Evolutionary conservation across 2,888 invertebrate species (phyloP).

Genomic region (Gibbula magus): DNA sequence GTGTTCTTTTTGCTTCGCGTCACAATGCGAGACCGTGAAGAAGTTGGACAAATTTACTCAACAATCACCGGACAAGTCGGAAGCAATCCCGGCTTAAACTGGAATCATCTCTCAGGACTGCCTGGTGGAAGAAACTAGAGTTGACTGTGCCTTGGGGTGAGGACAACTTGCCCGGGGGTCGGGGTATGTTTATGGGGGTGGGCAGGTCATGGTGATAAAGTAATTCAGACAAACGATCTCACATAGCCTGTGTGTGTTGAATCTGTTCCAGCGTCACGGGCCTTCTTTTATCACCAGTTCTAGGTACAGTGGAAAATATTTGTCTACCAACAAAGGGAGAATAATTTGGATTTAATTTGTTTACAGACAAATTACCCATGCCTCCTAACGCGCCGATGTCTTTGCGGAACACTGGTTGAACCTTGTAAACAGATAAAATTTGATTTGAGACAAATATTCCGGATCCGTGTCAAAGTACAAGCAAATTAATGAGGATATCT

Average conservation of each 20-base stretch:
- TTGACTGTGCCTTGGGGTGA: background rate
- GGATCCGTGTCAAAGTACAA: background rate
- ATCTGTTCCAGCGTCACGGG: background rate
- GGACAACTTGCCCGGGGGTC: background rate
- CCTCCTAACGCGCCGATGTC: background rate
- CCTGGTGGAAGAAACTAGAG: no score
- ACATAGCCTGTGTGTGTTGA: background rate
- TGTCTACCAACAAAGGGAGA: constrained; percentile 24
- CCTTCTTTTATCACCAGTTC: background rate
- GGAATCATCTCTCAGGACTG: no score
- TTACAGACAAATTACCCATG: constrained; percentile 25
- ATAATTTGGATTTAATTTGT: constrained; percentile 30
- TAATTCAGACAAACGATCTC: background rate
- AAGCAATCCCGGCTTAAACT: no score
- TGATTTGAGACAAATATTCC: constrained; percentile 28
- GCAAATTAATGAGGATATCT: constrained; percentile 22
- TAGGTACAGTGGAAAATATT: constrained; percentile 26
- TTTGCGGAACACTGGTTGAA: constrained; percentile 10
- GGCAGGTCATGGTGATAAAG: background rate
- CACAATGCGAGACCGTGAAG: background rate
- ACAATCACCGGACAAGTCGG: background rate
- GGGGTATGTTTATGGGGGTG: background rate
- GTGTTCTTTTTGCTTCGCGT: background rate
- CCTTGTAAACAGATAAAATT: constrained; percentile 29
- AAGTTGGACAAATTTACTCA: background rate